Evolutionary conservation across 1,140 invertebrate species (phyloP).

Genomic region (Hirudo medicinalis): DNA sequence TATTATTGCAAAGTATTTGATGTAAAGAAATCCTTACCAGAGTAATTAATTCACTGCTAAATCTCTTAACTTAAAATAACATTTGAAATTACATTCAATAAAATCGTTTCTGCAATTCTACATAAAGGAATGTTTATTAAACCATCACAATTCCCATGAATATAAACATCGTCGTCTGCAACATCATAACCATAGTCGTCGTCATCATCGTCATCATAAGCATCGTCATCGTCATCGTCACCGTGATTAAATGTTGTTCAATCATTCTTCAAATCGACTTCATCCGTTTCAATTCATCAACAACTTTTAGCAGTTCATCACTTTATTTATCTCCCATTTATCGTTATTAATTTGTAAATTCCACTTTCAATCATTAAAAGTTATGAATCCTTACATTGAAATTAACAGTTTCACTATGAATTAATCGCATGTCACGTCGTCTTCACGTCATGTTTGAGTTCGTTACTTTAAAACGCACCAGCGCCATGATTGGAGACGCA

Average conservation of each 20-base stretch:
- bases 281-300: neutral
- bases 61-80: no score
- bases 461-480: no score
- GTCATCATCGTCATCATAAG: slow-evolving; percentile 17
- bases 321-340: neutral
- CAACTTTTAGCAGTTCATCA: neutral
- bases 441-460: no score
- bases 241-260: neutral
- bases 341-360: neutral
- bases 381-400: neutral
- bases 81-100: no score
- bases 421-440: neutral
- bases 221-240: neutral
- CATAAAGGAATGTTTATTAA: no score
- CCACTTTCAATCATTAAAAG: neutral
- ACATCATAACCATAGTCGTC: slow-evolving; percentile 17
- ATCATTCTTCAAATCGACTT: neutral
- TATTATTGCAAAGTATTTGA: no score
- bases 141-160: neutral
- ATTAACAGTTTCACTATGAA: no score
- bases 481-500: no score
- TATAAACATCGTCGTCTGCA: slow-evolving; percentile 2
- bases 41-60: no score
- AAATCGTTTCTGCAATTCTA: no score
- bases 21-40: no score